A percentile compares a stretch with the other conserved stretches of the same genome.
Evolutionary conservation across 2,888 invertebrate genomes (phyloP).

Genomic region (Trachelus troglodyta): DNA sequence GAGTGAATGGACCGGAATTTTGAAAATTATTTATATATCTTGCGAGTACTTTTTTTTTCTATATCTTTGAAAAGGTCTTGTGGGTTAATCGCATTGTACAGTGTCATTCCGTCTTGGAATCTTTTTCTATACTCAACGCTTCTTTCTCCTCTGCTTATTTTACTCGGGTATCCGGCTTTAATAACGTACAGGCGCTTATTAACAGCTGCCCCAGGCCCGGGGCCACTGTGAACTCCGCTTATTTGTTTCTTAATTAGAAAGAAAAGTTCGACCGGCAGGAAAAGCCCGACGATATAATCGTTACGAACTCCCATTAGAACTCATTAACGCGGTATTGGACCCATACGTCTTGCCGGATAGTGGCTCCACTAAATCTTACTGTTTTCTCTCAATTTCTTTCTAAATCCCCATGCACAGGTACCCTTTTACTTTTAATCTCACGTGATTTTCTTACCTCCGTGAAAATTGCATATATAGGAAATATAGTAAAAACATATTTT

Average conservation of each 20-base stretch:
- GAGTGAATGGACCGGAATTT: no score
- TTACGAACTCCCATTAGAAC: slow-evolving; percentile 64
- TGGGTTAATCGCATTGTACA: no score
- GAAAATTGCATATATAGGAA: not conserved
- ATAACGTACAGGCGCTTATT: slow-evolving; percentile 55
- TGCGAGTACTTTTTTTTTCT: no score
- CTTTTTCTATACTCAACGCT: slow-evolving; percentile 26
- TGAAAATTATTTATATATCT: no score
- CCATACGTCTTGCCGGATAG: slow-evolving; percentile 54
- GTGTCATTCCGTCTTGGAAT: not conserved
- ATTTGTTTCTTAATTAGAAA: slow-evolving; percentile 64
- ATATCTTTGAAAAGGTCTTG: no score
- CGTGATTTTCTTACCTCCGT: not conserved
- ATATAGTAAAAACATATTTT: slow-evolving; percentile 10
- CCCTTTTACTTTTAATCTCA: not conserved
- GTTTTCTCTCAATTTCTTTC: slow-evolving; percentile 28
- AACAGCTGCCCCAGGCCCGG: slow-evolving; percentile 36
- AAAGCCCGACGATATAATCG: slow-evolving; percentile 54
- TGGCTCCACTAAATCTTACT: slow-evolving; percentile 23
- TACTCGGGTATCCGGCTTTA: slow-evolving; percentile 45
- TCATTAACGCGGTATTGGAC: slow-evolving; percentile 63
- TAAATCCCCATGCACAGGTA: slow-evolving; percentile 25
- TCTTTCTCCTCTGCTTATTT: slow-evolving; percentile 36
- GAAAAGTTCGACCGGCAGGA: slow-evolving; percentile 58
- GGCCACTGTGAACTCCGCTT: slow-evolving; percentile 46